Conservation (phyloP, 1,140 invertebrate genomes). For the Vanessa atalanta region DNA sequence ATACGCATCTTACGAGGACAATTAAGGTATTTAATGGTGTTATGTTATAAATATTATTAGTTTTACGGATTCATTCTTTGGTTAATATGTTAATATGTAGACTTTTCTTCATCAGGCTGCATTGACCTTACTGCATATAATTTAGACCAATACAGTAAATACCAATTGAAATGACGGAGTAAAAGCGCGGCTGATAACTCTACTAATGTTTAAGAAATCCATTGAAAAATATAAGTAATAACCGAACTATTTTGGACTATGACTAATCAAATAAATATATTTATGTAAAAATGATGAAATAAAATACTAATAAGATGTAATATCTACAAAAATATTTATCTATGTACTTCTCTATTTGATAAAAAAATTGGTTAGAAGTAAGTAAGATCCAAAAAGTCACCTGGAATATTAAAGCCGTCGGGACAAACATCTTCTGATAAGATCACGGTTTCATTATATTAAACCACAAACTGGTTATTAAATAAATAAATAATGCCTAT, state of each 20-base stretch:
- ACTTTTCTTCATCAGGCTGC: neutral
- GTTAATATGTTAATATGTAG: neutral
- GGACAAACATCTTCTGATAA: neutral
- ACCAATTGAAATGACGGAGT: no score
- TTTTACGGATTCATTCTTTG: neutral
- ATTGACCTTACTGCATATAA: neutral
- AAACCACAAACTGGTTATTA: neutral
- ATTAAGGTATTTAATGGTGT: slow-evolving; percentile 57
- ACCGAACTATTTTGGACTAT: no score
- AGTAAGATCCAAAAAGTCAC: neutral
- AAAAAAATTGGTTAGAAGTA: neutral
- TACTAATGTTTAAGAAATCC: no score
- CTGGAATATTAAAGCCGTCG: neutral
- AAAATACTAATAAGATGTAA: neutral
- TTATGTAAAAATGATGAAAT: neutral
- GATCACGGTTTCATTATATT: neutral
- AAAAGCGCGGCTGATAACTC: no score
- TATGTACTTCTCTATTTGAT: neutral
- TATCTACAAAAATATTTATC: neutral
- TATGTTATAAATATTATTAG: neutral
- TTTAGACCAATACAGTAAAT: no score
- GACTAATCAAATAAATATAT: neutral
- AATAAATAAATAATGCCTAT: neutral
- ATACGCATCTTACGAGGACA: slow-evolving; percentile 67
- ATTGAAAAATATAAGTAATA: no score